Conservation (phyloP, 1,140 invertebrate species). For the Aphelenchoides fujianensis region DNA sequence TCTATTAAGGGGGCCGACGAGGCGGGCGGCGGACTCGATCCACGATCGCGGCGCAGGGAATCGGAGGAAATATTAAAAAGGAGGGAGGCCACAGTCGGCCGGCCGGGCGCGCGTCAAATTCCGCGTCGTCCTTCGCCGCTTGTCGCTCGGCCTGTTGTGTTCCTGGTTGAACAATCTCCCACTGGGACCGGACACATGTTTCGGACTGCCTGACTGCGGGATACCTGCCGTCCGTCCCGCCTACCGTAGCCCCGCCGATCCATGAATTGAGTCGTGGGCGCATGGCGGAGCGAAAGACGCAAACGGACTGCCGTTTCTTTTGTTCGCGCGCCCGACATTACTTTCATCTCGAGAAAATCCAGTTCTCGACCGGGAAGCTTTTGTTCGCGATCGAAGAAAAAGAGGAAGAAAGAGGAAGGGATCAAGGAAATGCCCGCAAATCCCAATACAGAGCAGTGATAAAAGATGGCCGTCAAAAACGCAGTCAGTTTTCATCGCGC, state of each 20-base stretch:
- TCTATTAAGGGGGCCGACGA: background rate
- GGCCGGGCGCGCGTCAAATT: conserved; percentile 10
- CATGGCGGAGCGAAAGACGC: background rate
- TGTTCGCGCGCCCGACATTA: background rate
- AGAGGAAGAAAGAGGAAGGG: too few species aligned
- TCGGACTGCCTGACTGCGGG: conserved; percentile 7
- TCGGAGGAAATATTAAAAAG: background rate
- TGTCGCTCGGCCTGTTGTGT: conserved; percentile 1
- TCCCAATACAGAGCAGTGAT: too few species aligned
- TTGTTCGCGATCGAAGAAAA: too few species aligned
- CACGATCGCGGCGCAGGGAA: background rate
- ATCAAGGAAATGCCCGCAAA: too few species aligned
- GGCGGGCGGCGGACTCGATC: background rate
- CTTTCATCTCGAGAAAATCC: conserved; percentile 2
- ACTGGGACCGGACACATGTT: conserved; percentile 16
- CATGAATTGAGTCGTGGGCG: conserved; percentile 1
- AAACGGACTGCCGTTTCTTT: background rate
- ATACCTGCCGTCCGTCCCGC: background rate
- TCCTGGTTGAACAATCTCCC: background rate
- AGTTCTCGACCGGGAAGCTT: background rate
- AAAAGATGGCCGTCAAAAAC: too few species aligned
- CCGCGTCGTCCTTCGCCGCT: conserved; percentile 24
- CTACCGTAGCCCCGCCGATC: background rate
- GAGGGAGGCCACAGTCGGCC: background rate
- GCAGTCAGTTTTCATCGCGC: too few species aligned